Conservation (phyloP, 2,113 vertebrate species). For the Spea multiplicata region DNA sequence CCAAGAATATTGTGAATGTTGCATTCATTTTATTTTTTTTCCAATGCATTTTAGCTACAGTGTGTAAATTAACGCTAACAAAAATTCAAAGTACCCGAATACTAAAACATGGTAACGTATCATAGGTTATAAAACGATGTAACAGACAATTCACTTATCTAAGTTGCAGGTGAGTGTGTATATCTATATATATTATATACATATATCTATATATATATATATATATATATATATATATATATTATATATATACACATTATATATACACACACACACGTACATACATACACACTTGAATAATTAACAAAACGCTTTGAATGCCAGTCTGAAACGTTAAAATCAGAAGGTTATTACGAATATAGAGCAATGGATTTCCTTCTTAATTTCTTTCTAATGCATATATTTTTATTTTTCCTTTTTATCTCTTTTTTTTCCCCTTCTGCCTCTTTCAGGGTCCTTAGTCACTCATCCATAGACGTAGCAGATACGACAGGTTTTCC, state of each 20-base stretch:
- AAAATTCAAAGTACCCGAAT: conserved; percentile 1
- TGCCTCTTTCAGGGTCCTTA: conserved; percentile 36
- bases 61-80: conserved; percentile 16
- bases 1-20: conserved; percentile 23
- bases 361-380: conserved; percentile 1
- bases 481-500: not conserved
- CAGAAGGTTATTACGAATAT: conserved; percentile 32
- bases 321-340: not conserved
- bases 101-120: conserved; percentile 31
- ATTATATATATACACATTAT: no score
- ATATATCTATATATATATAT: no score
- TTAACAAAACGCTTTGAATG: no score
- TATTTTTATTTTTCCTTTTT: conserved; percentile 12
- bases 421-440: no score
- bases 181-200: no score
- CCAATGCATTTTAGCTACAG: conserved; percentile 20
- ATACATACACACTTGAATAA: no score
- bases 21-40: conserved; percentile 10
- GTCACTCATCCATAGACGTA: conserved; percentile 26
- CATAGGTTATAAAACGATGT: conserved; percentile 24
- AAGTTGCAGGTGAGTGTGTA: no score
- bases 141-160: conserved; percentile 5
- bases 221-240: no score
- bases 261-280: no score
- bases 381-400: not conserved